Conservation (phyloP, 1,140 invertebrate genomes). For the Orchestia grillus region DNA sequence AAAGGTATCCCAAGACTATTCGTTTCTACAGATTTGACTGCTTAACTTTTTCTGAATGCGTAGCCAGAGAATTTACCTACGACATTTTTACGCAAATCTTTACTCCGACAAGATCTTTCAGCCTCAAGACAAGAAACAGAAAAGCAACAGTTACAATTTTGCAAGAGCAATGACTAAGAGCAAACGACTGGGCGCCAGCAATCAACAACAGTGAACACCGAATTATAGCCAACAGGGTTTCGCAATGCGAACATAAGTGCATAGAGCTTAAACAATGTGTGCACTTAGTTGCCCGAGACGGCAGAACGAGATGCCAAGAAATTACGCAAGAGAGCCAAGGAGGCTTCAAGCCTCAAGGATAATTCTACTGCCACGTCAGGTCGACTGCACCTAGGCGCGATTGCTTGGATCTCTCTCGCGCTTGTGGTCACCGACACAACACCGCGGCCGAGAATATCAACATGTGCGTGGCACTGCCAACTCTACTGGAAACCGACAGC, state of each 20-base stretch:
- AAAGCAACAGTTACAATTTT: too few relatives aligned
- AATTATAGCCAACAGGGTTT: neutral
- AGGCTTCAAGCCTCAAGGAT: constrained; percentile 59
- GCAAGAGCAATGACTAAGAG: neutral
- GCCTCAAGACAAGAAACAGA: too few relatives aligned
- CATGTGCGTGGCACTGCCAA: neutral
- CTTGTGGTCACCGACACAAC: neutral
- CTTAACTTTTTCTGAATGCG: too few relatives aligned
- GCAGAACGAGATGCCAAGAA: neutral
- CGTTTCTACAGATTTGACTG: too few relatives aligned
- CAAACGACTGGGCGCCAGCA: neutral
- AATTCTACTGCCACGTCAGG: constrained; percentile 61
- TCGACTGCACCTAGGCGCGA: constrained; percentile 17
- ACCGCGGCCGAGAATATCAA: neutral
- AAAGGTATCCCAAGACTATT: too few relatives aligned
- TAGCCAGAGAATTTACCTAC: too few relatives aligned
- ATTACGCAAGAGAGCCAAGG: neutral
- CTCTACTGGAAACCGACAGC: neutral
- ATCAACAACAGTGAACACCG: neutral
- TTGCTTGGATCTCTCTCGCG: neutral
- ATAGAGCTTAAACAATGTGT: neutral
- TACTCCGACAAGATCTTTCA: too few relatives aligned
- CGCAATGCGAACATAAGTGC: neutral
- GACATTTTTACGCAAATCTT: too few relatives aligned
- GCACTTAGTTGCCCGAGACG: neutral